Percentiles rank a stretch among this genome's conserved stretches.
These are phyloP conservation scores for Epizoanthus stellaris DNA, from an alignment of 92 coral and sea anemone species.

Conservation along the genomic window DNA sequence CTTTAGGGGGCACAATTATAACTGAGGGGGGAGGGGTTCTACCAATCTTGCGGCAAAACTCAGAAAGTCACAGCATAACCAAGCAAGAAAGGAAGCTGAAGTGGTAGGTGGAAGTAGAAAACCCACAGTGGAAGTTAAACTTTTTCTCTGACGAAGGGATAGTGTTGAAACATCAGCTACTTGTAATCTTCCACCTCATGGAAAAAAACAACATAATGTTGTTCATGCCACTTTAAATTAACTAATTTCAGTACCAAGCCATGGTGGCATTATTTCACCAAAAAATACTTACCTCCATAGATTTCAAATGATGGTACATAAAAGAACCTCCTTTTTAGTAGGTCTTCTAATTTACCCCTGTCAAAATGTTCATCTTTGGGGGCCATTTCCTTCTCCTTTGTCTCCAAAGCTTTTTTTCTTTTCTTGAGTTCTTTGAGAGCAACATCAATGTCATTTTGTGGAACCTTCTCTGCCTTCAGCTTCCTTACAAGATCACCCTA, in stretches of 20 bases:
- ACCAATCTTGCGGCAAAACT: too few species aligned
- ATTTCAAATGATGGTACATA: slow-evolving; percentile 98
- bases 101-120: too few species aligned
- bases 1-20: too few species aligned
- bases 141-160: too few species aligned
- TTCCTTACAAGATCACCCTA: slow-evolving; percentile 94
- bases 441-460: slow-evolving; percentile 82
- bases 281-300: slow-evolving; percentile 86
- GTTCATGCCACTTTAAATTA: too few species aligned
- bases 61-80: too few species aligned
- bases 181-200: too few species aligned
- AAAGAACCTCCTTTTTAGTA: slow-evolving; percentile 94
- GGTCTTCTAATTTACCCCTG: slow-evolving; percentile 92
- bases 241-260: background rate
- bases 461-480: slow-evolving; percentile 90
- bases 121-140: too few species aligned
- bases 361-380: slow-evolving; percentile 94
- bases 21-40: too few species aligned
- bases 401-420: slow-evolving; percentile 94
- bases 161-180: too few species aligned
- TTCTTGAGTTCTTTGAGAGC: slow-evolving; percentile 96
- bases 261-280: background rate
- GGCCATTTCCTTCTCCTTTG: slow-evolving; percentile 91
- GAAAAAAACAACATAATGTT: too few species aligned
- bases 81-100: too few species aligned